Conservation (phyloP, 2,797 vertebrate genomes). For the Molossus molossus region DNA sequence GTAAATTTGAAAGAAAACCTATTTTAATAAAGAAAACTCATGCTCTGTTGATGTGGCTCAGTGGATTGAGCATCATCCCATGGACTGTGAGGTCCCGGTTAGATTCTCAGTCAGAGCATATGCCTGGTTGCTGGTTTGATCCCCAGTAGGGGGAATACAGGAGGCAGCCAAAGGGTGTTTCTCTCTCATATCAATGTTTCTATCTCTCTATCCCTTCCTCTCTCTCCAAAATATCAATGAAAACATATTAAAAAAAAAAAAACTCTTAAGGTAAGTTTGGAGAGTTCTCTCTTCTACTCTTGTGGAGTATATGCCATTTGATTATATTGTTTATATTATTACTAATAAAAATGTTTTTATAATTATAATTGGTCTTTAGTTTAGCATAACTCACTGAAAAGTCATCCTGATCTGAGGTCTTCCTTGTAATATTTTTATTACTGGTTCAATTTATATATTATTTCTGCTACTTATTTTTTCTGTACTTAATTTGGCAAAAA, state of each 20-base stretch:
- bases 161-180: no score
- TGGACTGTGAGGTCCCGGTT: no score
- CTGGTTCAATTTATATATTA: neutral
- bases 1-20: neutral
- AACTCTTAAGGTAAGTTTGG: neutral
- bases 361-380: neutral
- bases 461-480: neutral
- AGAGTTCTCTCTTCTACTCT: neutral
- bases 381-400: slow-evolving; percentile 17
- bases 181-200: no score
- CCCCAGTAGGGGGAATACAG: no score
- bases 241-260: no score
- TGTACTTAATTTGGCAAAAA: neutral
- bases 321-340: neutral
- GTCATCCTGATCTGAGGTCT: neutral
- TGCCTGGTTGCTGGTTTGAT: no score
- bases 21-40: no score
- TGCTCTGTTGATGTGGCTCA: no score
- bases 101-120: no score
- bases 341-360: neutral
- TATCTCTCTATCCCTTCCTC: no score
- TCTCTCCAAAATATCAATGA: no score
- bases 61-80: no score
- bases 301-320: neutral
- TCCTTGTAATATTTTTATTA: neutral